phyloP scores from a whole-genome alignment of 2,797 vertebrate species.

The Setipinna tenuifilis region DNA sequence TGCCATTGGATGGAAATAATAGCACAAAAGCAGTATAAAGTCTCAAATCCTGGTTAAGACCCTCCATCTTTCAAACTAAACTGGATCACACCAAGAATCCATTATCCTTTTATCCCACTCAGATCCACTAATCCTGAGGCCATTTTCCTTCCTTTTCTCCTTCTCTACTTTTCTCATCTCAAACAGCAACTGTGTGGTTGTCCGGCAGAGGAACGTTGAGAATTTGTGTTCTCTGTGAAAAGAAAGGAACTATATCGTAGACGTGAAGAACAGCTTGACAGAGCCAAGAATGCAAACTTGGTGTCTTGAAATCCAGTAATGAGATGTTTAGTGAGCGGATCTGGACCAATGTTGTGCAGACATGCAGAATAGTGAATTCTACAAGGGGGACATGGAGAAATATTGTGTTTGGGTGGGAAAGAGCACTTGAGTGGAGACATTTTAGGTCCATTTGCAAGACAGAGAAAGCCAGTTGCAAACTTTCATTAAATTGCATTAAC shows the following conservation, averaged over 20 bases:
- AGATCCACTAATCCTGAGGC: constrained; percentile 77
- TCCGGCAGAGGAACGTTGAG: constrained; percentile 77
- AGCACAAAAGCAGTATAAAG: constrained; percentile 77
- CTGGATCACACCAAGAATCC: constrained; percentile 81
- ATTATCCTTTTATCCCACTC: constrained; percentile 77
- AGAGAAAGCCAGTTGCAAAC: not conserved
- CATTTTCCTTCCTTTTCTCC: constrained; percentile 75
- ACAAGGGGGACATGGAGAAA: constrained; percentile 70
- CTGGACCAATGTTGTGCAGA: constrained; percentile 72
- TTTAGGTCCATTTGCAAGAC: constrained; percentile 5
- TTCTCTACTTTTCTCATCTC: constrained; percentile 68
- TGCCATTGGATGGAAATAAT: constrained; percentile 69
- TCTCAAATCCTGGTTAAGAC: constrained; percentile 81
- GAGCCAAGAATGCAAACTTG: constrained; percentile 75
- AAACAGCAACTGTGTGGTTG: constrained; percentile 79
- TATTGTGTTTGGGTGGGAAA: constrained; percentile 71
- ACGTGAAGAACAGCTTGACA: constrained; percentile 73
- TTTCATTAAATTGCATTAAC: not conserved
- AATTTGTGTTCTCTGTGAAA: constrained; percentile 72
- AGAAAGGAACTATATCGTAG: constrained; percentile 73
- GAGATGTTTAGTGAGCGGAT: constrained; percentile 71
- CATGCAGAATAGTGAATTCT: constrained; percentile 72
- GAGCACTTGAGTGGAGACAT: constrained; percentile 56
- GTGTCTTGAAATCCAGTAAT: constrained; percentile 78
- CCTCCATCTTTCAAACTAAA: constrained; percentile 80